Base-by-base conservation (phyloP, 2,888 invertebrate genomes). In the Germaria angustata region DNA sequence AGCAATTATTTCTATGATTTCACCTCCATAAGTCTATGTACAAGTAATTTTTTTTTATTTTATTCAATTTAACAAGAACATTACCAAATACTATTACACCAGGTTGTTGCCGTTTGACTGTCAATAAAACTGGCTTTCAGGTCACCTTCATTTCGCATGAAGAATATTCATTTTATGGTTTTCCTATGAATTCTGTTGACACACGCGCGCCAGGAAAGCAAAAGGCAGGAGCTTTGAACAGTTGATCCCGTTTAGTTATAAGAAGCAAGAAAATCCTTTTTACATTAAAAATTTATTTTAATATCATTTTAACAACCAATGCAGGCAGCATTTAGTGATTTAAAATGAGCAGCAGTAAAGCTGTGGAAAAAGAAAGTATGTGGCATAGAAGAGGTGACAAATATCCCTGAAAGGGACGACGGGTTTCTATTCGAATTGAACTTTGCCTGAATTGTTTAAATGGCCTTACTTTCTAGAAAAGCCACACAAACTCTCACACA, bases 281-380 rank as follows among this genome's bases (percentile, higher is more conserved):
- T 77, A 24, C 24, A 79, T 57, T 24, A 77, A 53, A 53, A 61
- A 61, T 69, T 66, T 57, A 65, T 22, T 71, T 61, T 17, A 36
- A 61, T 55, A 69, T 55, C 71, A 39, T 32, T 72, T 69, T 69
- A 65, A 79, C 41, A 41, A 34, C 32, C 51, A n/a, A n/a, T n/a
- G n/a, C 32, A 59, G 41, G 32, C 41, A 51, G 36, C 44, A 36
- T 46, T 65, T 53, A 65, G 65, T 55, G 55, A 65, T 65, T 75
- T 65, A 34, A 55, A 55, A 53, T 51, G 63, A 9, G 39, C 51
- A 44, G 2, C 36, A 51, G 0, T 39, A 22, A 53, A 63, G 9
- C 24, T 17, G 32, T 44, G 53, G 15, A 24, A 41, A 57, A 20
- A 41, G 24, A 72, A 20, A 13, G 28, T 13, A 39, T 3, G 28